Evolutionary conservation across 2,113 vertebrate species (phyloP).

Genomic region (Chiloscyllium plagiosum): DNA sequence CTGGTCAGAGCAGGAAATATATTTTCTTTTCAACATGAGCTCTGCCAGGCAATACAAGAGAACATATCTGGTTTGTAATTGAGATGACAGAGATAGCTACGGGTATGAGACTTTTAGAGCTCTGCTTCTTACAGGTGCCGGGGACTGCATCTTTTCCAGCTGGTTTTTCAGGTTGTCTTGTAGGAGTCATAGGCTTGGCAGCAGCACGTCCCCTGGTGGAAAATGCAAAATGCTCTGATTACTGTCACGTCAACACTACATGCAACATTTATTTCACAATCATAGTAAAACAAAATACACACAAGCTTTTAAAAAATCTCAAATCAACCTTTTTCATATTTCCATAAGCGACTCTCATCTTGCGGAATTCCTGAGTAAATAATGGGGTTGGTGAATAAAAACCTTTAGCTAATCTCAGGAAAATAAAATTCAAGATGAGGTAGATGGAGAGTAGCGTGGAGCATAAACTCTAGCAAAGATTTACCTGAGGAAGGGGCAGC

Average conservation of each 20-base stretch:
- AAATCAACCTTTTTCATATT: not conserved
- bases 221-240: constrained; percentile 3
- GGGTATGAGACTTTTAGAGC: not conserved
- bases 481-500: too few species aligned
- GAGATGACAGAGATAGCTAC: not conserved
- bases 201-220: constrained; percentile 53
- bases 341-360: not conserved
- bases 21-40: not conserved
- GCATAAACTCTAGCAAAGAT: too few species aligned
- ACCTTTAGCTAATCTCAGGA: not conserved
- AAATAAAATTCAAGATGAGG: not conserved
- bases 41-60: not conserved
- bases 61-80: not conserved
- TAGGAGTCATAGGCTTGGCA: constrained; percentile 39
- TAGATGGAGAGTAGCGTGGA: too few species aligned
- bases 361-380: not conserved
- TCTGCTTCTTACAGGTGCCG: not conserved
- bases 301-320: not conserved
- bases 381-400: not conserved
- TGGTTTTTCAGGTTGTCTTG: not conserved
- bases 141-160: not conserved
- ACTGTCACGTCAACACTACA: not conserved
- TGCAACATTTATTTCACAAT: not conserved
- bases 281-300: not conserved
- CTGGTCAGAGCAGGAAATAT: not conserved